Evolutionary conservation across 1,140 invertebrate genomes (phyloP), one percentile per base, ranked within the genome.

Genomic region (Aphis craccivora): DNA sequence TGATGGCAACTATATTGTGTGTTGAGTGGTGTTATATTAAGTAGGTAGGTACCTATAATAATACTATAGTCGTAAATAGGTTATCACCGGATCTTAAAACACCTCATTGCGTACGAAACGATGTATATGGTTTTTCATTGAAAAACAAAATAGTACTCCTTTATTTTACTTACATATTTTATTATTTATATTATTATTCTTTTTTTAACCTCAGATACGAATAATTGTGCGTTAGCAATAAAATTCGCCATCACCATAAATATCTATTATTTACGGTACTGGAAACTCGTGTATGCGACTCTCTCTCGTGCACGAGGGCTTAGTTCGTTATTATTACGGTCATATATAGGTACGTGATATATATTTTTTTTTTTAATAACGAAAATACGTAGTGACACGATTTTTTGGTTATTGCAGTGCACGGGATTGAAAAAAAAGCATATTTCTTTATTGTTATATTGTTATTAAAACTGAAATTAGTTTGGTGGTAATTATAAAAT

Each of bases 261-360:
- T 60, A 90, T 90, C 35, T 55, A 90, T 90, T 55, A 90, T 90
- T 90, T 90, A 90, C 51, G 35, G 51, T 60, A 90, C 88, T 40
- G 43, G 51, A 89, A 89, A 37, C n/a, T 51, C 20, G 30, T 22
- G 87, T n/a, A n/a, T 37, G 53, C 51, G 22, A 40, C 14, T 55
- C 35, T 55, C 87, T 90, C 37, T 60, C 51, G 60, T 76, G 60
- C 60, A 55, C 43, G 45, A 88, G 87, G 20, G 87, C 30, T 53
- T 51, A 51, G 45, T 88, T 48, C 43, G 86, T 89, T 90, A 55
- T 90, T 90, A 60, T 25, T 14, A 53, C 23, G 4, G 25, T n/a
- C 25, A 67, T 67, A 67, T n/a, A n/a, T n/a, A 67, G 55, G 25
- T 37, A 37, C 37, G 37, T 53, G 25, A 89, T 23, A 35, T 2